Conservation (phyloP, 2,113 vertebrate species). For the Tyto alba region DNA sequence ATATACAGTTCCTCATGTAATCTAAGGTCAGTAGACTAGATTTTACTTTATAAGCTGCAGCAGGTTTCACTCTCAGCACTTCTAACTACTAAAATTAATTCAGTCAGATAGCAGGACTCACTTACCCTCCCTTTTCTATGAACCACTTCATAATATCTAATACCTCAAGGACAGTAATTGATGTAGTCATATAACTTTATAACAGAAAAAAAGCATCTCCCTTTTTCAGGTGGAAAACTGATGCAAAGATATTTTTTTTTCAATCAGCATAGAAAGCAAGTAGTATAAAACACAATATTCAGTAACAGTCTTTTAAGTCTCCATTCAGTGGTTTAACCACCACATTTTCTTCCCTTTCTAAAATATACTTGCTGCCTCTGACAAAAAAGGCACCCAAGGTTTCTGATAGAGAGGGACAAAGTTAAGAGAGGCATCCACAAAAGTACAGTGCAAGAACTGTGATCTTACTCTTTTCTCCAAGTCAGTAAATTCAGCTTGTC, state of each 20-base stretch:
- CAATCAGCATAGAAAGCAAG: not conserved
- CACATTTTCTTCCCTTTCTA: not conserved
- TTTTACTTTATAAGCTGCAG: not conserved
- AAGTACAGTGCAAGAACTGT: not conserved
- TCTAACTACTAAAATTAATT: not conserved
- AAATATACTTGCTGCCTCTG: not conserved
- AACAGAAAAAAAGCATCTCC: not conserved
- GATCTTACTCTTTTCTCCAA: not conserved
- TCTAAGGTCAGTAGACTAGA: not conserved
- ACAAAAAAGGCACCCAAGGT: not conserved
- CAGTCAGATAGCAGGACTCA: not conserved
- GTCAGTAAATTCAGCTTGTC: not conserved
- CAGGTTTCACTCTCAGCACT: not conserved
- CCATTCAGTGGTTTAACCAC: not conserved
- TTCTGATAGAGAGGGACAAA: not conserved
- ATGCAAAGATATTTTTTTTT: not conserved
- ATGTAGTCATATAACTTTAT: not conserved
- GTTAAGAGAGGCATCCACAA: not conserved
- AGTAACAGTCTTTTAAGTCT: not conserved
- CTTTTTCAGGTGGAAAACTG: not conserved
- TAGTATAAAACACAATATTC: not conserved
- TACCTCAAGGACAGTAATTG: not conserved
- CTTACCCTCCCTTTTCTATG: not conserved
- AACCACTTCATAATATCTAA: not conserved
- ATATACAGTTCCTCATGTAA: not conserved